A percentile compares a stretch with the other conserved stretches of the same genome.
These are phyloP conservation scores for Lutraria rhynchaena DNA, from an alignment of 1,140 invertebrate species.

Conservation along the genomic window DNA sequence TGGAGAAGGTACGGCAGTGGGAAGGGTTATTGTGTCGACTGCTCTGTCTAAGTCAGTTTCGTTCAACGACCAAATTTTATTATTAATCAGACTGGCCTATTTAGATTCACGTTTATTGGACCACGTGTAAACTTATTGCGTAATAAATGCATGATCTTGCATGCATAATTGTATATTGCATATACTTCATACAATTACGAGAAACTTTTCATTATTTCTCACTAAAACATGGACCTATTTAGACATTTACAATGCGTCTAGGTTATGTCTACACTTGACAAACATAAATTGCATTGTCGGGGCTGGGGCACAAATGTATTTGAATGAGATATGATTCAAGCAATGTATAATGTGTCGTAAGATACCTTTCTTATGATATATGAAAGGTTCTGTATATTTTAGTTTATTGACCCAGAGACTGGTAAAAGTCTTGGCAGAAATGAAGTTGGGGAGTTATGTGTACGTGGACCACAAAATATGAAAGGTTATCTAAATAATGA, in stretches of 20 bases:
- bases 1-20: no score
- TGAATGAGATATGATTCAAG: background rate
- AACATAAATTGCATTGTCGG: background rate
- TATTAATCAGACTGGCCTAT: no score
- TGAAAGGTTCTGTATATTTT: background rate
- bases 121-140: no score
- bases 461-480: slow-evolving; percentile 80
- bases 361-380: background rate
- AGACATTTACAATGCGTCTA: background rate
- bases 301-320: background rate
- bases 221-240: background rate
- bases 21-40: no score
- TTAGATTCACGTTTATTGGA: no score
- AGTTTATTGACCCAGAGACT: slow-evolving; percentile 78
- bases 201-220: no score
- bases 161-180: no score
- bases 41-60: no score
- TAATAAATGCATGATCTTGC: no score
- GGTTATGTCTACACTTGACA: background rate
- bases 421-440: slow-evolving; percentile 60
- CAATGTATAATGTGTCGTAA: background rate
- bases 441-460: slow-evolving; percentile 80
- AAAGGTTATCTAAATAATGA: slow-evolving; percentile 89
- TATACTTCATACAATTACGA: no score
- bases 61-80: no score